These are phyloP conservation scores for Syritta pipiens DNA, from an alignment of 2,888 invertebrate species.

Conservation along the genomic window DNA sequence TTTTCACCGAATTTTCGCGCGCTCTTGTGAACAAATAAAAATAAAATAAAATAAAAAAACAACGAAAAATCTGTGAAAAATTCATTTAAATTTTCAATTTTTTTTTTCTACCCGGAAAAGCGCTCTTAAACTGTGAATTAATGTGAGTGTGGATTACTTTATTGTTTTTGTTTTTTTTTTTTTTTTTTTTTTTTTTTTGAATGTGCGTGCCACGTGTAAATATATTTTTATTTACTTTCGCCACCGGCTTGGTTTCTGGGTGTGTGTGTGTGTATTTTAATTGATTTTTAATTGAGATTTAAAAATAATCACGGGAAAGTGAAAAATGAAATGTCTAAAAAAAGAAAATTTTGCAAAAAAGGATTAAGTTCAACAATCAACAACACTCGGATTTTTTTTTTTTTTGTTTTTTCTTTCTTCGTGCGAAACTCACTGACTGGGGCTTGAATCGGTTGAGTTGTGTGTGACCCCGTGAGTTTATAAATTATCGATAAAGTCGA, in stretches of 20 bases:
- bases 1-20: slow-evolving; percentile 17
- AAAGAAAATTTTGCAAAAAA: slow-evolving; percentile 7
- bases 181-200: slow-evolving; percentile 7
- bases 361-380: slow-evolving; percentile 34
- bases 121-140: slow-evolving; percentile 52
- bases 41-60: neutral
- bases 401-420: neutral
- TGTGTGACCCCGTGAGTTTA: slow-evolving; percentile 34
- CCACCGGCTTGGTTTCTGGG: slow-evolving; percentile 29
- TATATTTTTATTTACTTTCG: slow-evolving; percentile 52
- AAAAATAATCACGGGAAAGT: slow-evolving; percentile 39
- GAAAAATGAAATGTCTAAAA: slow-evolving; percentile 37
- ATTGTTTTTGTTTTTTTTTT: slow-evolving; percentile 14
- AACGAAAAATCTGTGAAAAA: slow-evolving; percentile 1
- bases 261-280: slow-evolving; percentile 60
- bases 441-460: slow-evolving; percentile 4
- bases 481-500: slow-evolving; percentile 36
- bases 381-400: neutral
- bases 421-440: neutral
- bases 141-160: slow-evolving; percentile 48
- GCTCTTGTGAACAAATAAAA: slow-evolving; percentile 1
- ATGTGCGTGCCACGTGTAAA: slow-evolving; percentile 36
- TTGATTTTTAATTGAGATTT: slow-evolving; percentile 57
- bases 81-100: neutral
- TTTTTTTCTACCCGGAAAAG: neutral